phyloP scores from a whole-genome alignment of 2,888 invertebrate species.

The Hydrotaea diabolus region DNA sequence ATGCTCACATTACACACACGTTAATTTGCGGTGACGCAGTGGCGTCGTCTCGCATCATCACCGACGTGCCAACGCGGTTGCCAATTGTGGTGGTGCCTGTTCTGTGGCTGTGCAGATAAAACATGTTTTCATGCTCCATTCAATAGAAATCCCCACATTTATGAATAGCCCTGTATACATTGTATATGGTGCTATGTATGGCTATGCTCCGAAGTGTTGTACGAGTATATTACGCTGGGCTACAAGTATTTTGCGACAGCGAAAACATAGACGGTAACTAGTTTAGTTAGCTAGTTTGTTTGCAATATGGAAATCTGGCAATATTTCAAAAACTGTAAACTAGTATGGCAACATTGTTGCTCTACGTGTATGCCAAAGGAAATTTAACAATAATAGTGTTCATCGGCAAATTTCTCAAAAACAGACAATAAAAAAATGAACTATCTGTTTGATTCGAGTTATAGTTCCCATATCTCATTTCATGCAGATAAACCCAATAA shows the following conservation, averaged over 20 bases:
- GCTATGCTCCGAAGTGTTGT: neutral
- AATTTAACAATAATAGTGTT: no score
- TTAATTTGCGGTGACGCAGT: constrained; percentile 66
- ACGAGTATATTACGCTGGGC: neutral
- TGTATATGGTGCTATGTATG: neutral
- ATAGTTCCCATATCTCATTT: no score
- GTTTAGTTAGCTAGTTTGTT: no score
- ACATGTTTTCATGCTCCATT: constrained; percentile 21
- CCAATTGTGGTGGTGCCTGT: constrained; percentile 16
- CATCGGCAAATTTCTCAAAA: no score
- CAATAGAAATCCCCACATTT: constrained; percentile 45
- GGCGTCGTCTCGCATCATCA: constrained; percentile 58
- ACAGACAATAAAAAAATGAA: no score
- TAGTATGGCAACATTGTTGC: no score
- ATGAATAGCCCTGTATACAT: neutral
- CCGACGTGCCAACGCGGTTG: constrained; percentile 39
- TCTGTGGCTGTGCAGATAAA: neutral
- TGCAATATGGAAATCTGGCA: no score
- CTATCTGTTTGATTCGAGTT: no score
- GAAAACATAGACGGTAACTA: no score
- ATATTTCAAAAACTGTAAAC: no score
- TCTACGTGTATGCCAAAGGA: no score
- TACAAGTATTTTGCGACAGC: neutral
- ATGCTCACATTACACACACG: constrained; percentile 57
- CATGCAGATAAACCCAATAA: no score